These are phyloP conservation scores for Geococcyx californianus DNA, from an alignment of 2,113 vertebrate species.

Conservation along the genomic window DNA sequence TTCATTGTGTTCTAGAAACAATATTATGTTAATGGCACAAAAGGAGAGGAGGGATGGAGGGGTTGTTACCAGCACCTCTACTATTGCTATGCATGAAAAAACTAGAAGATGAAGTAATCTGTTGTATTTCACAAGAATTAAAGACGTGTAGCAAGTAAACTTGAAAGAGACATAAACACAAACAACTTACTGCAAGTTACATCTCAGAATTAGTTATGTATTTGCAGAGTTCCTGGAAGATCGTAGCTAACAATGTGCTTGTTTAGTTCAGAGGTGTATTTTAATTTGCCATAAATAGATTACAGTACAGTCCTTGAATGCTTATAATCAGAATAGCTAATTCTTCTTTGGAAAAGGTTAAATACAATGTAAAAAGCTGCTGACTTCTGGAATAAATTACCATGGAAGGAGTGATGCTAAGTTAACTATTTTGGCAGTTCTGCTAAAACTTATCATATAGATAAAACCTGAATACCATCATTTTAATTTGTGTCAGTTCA, in stretches of 20 bases:
- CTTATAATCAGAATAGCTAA: background rate
- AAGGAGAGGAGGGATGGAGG: background rate
- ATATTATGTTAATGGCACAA: background rate
- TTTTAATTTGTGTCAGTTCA: background rate
- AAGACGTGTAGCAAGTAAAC: background rate
- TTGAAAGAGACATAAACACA: background rate
- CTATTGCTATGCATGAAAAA: background rate
- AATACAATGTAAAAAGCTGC: background rate
- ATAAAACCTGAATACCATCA: background rate
- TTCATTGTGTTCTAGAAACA: constrained; percentile 32
- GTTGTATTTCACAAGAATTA: background rate
- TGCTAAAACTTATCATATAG: background rate
- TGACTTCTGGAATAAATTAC: background rate
- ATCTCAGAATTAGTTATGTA: background rate
- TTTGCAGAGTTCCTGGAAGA: background rate
- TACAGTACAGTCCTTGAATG: background rate
- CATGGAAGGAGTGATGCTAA: background rate
- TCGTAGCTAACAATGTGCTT: background rate
- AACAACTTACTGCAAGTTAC: background rate
- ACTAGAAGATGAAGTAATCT: background rate
- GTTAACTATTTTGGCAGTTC: background rate
- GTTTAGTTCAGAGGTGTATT: background rate
- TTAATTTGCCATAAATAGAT: background rate
- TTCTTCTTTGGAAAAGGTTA: background rate
- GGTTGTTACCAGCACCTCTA: background rate